Percentiles rank a stretch among this genome's conserved stretches.
Evolutionary conservation across 2,113 vertebrate species (phyloP).

Genomic region (Regulus satrapa): DNA sequence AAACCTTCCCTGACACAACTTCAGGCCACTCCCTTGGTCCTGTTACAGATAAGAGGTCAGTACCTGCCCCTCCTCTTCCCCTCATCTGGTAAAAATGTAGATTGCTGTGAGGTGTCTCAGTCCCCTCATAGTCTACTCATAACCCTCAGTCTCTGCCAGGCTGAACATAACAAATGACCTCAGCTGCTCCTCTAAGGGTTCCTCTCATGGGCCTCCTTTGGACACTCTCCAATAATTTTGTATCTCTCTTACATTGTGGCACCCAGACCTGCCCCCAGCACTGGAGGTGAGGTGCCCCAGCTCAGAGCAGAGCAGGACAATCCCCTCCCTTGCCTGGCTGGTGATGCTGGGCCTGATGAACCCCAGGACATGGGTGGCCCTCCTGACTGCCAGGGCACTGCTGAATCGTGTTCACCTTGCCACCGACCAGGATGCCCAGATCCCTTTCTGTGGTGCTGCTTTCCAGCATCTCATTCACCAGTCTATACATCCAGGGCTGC

Average conservation of each 20-base stretch:
- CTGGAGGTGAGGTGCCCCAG: background rate
- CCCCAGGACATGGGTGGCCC: background rate
- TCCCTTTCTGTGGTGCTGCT: background rate
- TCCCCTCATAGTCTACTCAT: too few species aligned
- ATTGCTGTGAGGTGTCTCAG: too few species aligned
- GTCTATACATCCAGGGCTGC: background rate
- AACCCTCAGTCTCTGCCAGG: background rate
- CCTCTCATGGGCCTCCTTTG: background rate
- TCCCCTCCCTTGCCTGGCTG: background rate
- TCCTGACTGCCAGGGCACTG: background rate
- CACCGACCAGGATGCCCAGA: fast-evolving
- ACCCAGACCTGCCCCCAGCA: background rate
- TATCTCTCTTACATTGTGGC: background rate
- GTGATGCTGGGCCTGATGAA: background rate
- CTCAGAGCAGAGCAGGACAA: background rate
- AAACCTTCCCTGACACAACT: background rate
- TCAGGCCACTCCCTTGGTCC: background rate
- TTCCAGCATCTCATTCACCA: background rate
- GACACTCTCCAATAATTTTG: background rate
- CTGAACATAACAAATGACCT: background rate
- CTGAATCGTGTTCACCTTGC: background rate
- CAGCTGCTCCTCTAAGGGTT: background rate
- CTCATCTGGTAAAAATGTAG: background rate
- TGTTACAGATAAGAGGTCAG: too few species aligned
- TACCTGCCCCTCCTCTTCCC: background rate